These are phyloP conservation scores for Camponotus pennsylvanicus DNA, from an alignment of 1,140 invertebrate genomes.

Conservation along the genomic window DNA sequence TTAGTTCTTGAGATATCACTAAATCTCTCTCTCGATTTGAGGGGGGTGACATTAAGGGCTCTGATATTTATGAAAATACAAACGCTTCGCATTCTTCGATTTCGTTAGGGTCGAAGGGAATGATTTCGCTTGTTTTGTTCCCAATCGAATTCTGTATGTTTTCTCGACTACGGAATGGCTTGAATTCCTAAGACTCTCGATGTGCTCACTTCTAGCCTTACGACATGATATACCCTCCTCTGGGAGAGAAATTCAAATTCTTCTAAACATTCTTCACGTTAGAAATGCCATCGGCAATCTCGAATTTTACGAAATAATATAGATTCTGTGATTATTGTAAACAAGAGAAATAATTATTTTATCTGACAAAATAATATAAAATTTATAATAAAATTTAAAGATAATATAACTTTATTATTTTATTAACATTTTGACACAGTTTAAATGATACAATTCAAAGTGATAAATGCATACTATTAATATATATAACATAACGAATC, in stretches of 20 bases:
- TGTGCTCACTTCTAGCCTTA: conserved; percentile 33
- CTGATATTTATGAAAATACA: conserved; percentile 82
- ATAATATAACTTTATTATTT: not conserved
- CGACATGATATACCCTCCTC: conserved; percentile 61
- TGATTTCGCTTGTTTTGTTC: conserved; percentile 77
- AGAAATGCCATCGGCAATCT: conserved; percentile 10
- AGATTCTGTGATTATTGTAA: not conserved
- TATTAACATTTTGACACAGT: not conserved
- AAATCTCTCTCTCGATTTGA: conserved; percentile 47
- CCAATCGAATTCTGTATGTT: conserved; percentile 85
- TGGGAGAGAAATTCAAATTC: conserved; percentile 62
- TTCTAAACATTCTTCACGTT: conserved; percentile 50
- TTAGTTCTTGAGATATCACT: not conserved
- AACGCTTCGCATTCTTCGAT: conserved; percentile 81
- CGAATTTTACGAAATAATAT: not conserved
- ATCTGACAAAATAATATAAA: not conserved
- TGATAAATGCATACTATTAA: not conserved
- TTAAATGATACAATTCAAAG: not conserved
- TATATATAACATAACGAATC: not conserved
- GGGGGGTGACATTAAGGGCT: conserved; percentile 73
- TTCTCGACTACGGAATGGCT: conserved; percentile 79
- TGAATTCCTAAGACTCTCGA: conserved; percentile 83
- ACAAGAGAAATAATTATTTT: not conserved
- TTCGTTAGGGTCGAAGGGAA: conserved; percentile 66
- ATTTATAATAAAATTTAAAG: not conserved